Evolutionary conservation across 2,888 invertebrate genomes (phyloP).

Genomic region (Rhopalosiphum nymphaeae): DNA sequence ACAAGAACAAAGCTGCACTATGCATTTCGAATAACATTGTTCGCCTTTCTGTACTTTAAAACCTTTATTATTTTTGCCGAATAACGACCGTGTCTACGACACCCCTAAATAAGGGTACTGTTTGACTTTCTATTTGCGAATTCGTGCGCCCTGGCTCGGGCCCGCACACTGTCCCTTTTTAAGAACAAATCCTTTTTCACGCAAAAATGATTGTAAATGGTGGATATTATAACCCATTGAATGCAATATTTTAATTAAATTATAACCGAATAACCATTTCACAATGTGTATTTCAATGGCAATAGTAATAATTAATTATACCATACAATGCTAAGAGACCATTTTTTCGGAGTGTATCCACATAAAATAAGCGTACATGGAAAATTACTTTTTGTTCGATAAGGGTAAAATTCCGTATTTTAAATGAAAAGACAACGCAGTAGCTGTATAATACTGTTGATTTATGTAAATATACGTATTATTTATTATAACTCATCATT

Average conservation of each 20-base stretch:
- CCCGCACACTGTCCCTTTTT: slow-evolving; percentile 43
- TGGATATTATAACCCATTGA: slow-evolving; percentile 26
- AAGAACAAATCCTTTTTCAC: slow-evolving; percentile 46
- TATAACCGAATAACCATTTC: slow-evolving; percentile 3
- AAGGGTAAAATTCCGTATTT: slow-evolving; percentile 15
- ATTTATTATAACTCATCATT: slow-evolving; percentile 30
- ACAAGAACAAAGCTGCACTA: slow-evolving; percentile 50
- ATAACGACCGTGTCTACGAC: slow-evolving; percentile 49
- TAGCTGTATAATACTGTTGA: not conserved
- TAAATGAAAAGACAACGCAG: not conserved
- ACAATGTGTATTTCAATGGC: slow-evolving; percentile 20
- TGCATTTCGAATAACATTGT: slow-evolving; percentile 58
- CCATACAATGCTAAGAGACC: slow-evolving; percentile 15
- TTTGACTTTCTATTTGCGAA: slow-evolving; percentile 48
- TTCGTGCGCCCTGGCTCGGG: not conserved
- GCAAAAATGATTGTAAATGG: slow-evolving; percentile 42
- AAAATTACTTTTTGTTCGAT: slow-evolving; percentile 25
- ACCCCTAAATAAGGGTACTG: slow-evolving; percentile 39
- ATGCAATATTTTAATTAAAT: slow-evolving; percentile 55
- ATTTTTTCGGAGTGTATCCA: slow-evolving; percentile 30
- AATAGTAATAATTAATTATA: slow-evolving; percentile 50
- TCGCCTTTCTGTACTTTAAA: slow-evolving; percentile 47
- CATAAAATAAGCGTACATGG: not conserved
- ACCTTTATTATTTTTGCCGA: slow-evolving; percentile 58
- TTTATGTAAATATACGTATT: not conserved